phyloP scores from a whole-genome alignment of 2,888 invertebrate species.

The Dryobota labecula region DNA sequence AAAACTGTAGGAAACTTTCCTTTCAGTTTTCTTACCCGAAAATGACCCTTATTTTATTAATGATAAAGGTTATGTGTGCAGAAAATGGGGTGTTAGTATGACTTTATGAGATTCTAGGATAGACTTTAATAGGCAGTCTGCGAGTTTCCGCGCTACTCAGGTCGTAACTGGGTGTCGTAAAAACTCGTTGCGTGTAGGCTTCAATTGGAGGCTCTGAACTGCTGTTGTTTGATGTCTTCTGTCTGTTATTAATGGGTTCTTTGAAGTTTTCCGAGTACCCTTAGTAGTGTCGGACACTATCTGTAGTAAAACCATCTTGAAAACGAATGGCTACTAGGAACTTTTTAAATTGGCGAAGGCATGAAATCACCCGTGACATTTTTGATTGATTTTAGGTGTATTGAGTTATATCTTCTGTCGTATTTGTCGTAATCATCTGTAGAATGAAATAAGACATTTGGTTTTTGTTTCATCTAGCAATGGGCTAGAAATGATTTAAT shows the following conservation, averaged over 20 bases:
- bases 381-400: not conserved
- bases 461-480: not conserved
- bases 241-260: slow-evolving; percentile 51
- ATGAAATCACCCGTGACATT: slow-evolving; percentile 4
- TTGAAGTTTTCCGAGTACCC: slow-evolving; percentile 35
- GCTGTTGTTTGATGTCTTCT: slow-evolving; percentile 63
- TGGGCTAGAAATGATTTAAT: not conserved
- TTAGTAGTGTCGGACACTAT: slow-evolving; percentile 18
- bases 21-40: slow-evolving; percentile 59
- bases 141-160: slow-evolving; percentile 78
- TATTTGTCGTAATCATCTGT: not conserved
- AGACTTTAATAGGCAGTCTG: slow-evolving; percentile 85
- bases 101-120: slow-evolving; percentile 83
- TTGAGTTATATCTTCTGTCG: no score
- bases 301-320: slow-evolving; percentile 13
- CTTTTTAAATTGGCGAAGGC: slow-evolving; percentile 7
- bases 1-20: slow-evolving; percentile 73
- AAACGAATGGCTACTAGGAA: slow-evolving; percentile 19
- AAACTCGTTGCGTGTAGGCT: slow-evolving; percentile 77
- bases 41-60: slow-evolving; percentile 67
- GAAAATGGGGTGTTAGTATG: slow-evolving; percentile 67
- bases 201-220: slow-evolving; percentile 67
- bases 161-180: slow-evolving; percentile 85
- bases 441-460: not conserved
- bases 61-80: slow-evolving; percentile 66